These are phyloP conservation scores for Danio albolineatus DNA, from an alignment of 2,797 vertebrate genomes.

Conservation along the genomic window DNA sequence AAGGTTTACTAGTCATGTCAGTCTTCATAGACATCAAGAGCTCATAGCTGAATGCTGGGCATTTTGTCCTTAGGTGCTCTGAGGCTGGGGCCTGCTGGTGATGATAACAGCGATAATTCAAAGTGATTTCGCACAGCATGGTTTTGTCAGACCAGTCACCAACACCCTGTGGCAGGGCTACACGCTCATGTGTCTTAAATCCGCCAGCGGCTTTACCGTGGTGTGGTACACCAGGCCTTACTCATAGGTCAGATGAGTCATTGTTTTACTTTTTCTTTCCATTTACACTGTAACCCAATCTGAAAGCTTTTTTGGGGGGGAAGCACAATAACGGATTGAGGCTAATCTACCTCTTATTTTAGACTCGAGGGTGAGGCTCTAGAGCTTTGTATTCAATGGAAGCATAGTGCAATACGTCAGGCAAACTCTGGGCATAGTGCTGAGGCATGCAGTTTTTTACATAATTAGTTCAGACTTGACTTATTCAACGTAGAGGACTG, in stretches of 20 bases:
- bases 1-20: slow-evolving; percentile 36
- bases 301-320: slow-evolving; percentile 9
- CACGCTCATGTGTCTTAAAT: slow-evolving; percentile 32
- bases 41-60: slow-evolving; percentile 10
- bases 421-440: slow-evolving; percentile 18
- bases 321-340: slow-evolving; percentile 29
- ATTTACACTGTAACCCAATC: slow-evolving; percentile 25
- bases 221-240: slow-evolving; percentile 52
- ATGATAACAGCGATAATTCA: slow-evolving; percentile 56
- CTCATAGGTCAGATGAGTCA: slow-evolving; percentile 67
- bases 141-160: slow-evolving; percentile 54
- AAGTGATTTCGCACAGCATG: slow-evolving; percentile 59
- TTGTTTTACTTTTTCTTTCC: slow-evolving; percentile 51
- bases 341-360: slow-evolving; percentile 28
- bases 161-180: slow-evolving; percentile 32
- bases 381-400: background rate
- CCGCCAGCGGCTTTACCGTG: slow-evolving; percentile 45
- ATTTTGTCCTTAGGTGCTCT: slow-evolving; percentile 29
- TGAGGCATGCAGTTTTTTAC: slow-evolving; percentile 41
- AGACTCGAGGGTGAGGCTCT: slow-evolving; percentile 5
- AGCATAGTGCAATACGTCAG: slow-evolving; percentile 33
- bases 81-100: slow-evolving; percentile 39
- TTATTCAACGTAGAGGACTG: slow-evolving; percentile 52
- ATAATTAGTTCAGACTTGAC: slow-evolving; percentile 59
- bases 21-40: slow-evolving; percentile 36